These are phyloP conservation scores for Macropus fuliginosus DNA, from an alignment of 2,797 vertebrate genomes.

Conservation along the genomic window DNA sequence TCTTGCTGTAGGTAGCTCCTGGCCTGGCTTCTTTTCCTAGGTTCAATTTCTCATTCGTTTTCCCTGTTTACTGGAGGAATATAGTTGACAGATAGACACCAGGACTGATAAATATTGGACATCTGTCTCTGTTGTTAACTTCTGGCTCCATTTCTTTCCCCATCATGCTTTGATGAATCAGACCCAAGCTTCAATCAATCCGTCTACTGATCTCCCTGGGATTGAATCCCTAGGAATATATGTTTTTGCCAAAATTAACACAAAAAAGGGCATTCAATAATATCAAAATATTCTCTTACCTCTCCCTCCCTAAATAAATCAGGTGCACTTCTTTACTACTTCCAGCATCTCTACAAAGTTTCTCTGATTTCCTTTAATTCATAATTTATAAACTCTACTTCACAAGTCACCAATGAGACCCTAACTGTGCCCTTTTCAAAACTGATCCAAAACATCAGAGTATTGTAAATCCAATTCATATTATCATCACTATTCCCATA, in stretches of 20 bases:
- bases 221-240: neutral
- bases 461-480: neutral
- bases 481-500: neutral
- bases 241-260: neutral
- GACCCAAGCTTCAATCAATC: neutral
- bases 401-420: neutral
- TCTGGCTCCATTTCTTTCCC: neutral
- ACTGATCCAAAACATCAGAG: neutral
- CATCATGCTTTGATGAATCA: neutral
- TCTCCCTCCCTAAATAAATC: neutral
- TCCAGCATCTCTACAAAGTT: neutral
- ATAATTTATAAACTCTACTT: neutral
- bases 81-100: neutral
- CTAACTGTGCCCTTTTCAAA: neutral
- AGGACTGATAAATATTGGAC: neutral
- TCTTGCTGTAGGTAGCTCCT: neutral
- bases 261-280: neutral
- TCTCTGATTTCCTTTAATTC: neutral
- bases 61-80: neutral
- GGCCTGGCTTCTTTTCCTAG: neutral
- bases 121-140: neutral
- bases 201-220: neutral
- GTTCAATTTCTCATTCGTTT: neutral
- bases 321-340: neutral
- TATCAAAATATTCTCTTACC: neutral